A percentile compares a stretch with the other conserved stretches of the same genome.
Evolutionary conservation across 1,140 invertebrate species (phyloP).

Genomic region (Meloidogyne hapla): DNA sequence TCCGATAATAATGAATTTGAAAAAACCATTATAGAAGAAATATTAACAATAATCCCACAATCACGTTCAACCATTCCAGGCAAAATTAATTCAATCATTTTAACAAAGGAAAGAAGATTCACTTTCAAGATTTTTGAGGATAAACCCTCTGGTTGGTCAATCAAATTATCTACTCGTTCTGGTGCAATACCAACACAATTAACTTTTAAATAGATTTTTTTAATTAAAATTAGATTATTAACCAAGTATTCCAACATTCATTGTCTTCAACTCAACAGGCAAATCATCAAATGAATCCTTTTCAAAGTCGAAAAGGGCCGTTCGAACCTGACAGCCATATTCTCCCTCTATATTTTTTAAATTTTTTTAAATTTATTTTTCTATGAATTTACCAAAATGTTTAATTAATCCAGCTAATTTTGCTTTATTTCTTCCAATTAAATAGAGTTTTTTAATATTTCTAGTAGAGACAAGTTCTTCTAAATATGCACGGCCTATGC

Average conservation of each 20-base stretch:
- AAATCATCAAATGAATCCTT: slow-evolving; percentile 48
- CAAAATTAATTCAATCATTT: slow-evolving; percentile 79
- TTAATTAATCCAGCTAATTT: slow-evolving; percentile 79
- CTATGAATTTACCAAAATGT: slow-evolving; percentile 74
- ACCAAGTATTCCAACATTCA: slow-evolving; percentile 83
- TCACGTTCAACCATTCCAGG: slow-evolving; percentile 82
- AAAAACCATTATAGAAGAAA: slow-evolving; percentile 79
- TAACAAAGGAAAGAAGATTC: slow-evolving; percentile 58
- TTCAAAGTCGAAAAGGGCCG: slow-evolving; percentile 60
- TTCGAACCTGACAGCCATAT: slow-evolving; percentile 49
- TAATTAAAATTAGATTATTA: slow-evolving; percentile 25
- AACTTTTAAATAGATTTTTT: slow-evolving; percentile 67
- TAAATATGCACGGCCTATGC: slow-evolving; percentile 85
- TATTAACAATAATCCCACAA: slow-evolving; percentile 85
- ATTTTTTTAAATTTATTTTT: slow-evolving; percentile 9
- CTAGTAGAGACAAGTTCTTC: slow-evolving; percentile 69
- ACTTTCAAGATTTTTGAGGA: slow-evolving; percentile 62
- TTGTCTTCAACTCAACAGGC: slow-evolving; percentile 72
- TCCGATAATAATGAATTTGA: slow-evolving; percentile 69
- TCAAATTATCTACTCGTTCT: slow-evolving; percentile 74
- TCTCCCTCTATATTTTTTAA: slow-evolving; percentile 48
- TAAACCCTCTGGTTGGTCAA: slow-evolving; percentile 61
- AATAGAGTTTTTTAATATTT: slow-evolving; percentile 59
- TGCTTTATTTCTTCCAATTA: slow-evolving; percentile 79
- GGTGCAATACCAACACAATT: slow-evolving; percentile 95